Percentiles rank a stretch among this genome's conserved stretches.
Conservation (phyloP, 1,140 invertebrate genomes). For the Drosophila tropicalis region DNA sequence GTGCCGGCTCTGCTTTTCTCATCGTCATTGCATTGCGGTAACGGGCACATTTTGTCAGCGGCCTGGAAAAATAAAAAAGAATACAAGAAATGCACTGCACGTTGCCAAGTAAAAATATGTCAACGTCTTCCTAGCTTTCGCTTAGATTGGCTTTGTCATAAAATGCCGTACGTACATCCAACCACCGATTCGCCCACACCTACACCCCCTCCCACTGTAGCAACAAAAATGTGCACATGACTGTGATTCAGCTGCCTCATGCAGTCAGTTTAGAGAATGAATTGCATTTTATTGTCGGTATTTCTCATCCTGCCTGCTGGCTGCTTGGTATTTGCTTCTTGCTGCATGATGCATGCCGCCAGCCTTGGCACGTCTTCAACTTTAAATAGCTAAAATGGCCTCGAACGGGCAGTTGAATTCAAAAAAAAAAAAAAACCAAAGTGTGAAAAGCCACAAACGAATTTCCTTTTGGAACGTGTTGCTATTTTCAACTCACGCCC, state of each 20-base stretch:
- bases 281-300: slow-evolving; percentile 77
- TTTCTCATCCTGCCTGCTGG: slow-evolving; percentile 51
- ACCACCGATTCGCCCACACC: slow-evolving; percentile 10
- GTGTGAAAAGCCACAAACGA: slow-evolving; percentile 62
- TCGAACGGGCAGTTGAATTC: background rate
- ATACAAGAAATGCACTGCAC: slow-evolving; percentile 54
- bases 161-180: slow-evolving; percentile 42
- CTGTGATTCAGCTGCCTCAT: slow-evolving; percentile 63
- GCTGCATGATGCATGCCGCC: slow-evolving; percentile 1
- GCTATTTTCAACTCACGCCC: slow-evolving; percentile 38
- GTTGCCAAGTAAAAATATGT: slow-evolving; percentile 70
- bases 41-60: slow-evolving; percentile 75
- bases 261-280: slow-evolving; percentile 68
- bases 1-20: background rate
- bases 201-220: background rate
- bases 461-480: slow-evolving; percentile 64
- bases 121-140: slow-evolving; percentile 65
- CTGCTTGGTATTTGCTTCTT: slow-evolving; percentile 1
- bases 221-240: slow-evolving; percentile 35
- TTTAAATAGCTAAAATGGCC: slow-evolving; percentile 23
- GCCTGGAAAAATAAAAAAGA: slow-evolving; percentile 37
- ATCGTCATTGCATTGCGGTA: slow-evolving; percentile 74
- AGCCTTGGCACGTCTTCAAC: slow-evolving; percentile 50
- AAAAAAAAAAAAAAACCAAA: slow-evolving; percentile 38
- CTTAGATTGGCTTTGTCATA: slow-evolving; percentile 80